A percentile compares a stretch with the other conserved stretches of the same genome.
phyloP scores from a whole-genome alignment of 2,888 invertebrate species.

The Rotaria sp. region DNA sequence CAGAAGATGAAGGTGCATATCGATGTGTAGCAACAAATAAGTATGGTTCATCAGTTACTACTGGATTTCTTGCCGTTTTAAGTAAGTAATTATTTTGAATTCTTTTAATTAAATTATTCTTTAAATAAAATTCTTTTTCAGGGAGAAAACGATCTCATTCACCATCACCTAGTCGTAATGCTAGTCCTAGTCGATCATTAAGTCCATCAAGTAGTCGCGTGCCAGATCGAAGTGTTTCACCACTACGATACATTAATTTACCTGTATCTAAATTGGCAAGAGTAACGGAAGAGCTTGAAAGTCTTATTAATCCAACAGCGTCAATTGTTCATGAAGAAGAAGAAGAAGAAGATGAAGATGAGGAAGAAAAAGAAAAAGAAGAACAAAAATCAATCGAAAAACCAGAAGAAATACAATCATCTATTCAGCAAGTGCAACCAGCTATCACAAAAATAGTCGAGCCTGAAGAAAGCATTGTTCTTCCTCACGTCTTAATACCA shows the following conservation, averaged over 20 bases:
- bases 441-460: neutral
- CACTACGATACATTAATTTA: slow-evolving; percentile 14
- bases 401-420: neutral
- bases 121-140: neutral
- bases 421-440: neutral
- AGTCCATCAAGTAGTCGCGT: neutral
- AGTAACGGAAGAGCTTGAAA: slow-evolving; percentile 19
- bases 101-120: no score
- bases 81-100: neutral
- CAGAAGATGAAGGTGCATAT: slow-evolving; percentile 51
- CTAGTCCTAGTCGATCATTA: neutral
- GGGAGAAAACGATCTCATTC: slow-evolving; percentile 25
- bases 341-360: neutral
- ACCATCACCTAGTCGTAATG: slow-evolving; percentile 5
- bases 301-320: neutral
- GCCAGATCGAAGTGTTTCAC: neutral
- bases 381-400: neutral
- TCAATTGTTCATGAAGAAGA: neutral
- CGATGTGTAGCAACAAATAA: slow-evolving; percentile 53
- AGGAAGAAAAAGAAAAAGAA: neutral
- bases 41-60: slow-evolving; percentile 52
- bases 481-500: neutral
- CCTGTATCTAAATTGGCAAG: neutral
- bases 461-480: neutral
- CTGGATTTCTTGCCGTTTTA: slow-evolving; percentile 50